Base-by-base conservation (phyloP, 2,888 invertebrate genomes). In the Tipula vernalis region DNA sequence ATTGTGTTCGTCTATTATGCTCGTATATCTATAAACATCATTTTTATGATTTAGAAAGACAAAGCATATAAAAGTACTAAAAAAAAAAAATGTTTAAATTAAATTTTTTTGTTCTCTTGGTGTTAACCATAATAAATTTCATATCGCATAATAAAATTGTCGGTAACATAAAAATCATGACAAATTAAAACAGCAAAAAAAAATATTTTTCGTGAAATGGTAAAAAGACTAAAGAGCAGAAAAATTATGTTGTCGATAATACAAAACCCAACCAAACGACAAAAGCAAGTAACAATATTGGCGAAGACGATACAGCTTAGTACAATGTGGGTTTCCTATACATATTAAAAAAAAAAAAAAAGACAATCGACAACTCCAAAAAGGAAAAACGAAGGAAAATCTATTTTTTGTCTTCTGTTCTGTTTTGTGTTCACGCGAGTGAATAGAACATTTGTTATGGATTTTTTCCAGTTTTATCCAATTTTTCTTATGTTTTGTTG, bases 111-210 rank as follows among this genome's bases (percentile, higher is more conserved):
- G n/a, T 28, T 28, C 3, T 28, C 28, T 71, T 71, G 28, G 71
- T 71, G 71, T 71, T 71, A 71, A 71, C 71, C 71, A 71, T 71
- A 71, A 71, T 71, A 71, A 71, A 71, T 71, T 71, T 71, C 71
- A 12, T 71, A 71, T 71, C 71, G 28, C 28, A 18, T 71, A 71
- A 71, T 71, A 71, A 71, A 71, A 71, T 71, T 71, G 71, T 71
- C 71, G 71, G 71, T 28, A 71, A 71, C 71, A 71, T 71, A 71
- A 71, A 71, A 71, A 71, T 71, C 71, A 71, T 71, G 71, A 71
- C 71, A 71, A 71, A 71, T 71, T 28, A 71, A 51, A 51, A 51
- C 51, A 51, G 51, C 51, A 15, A 15, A 51, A 51, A 28, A 28
- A 51, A 15, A 5, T 6, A 0, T 51, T 51, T 51, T 51, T 10